Percentiles rank a stretch among this genome's conserved stretches.
Conservation (phyloP, 2,888 invertebrate genomes). For the Linnaemya tessellans region DNA sequence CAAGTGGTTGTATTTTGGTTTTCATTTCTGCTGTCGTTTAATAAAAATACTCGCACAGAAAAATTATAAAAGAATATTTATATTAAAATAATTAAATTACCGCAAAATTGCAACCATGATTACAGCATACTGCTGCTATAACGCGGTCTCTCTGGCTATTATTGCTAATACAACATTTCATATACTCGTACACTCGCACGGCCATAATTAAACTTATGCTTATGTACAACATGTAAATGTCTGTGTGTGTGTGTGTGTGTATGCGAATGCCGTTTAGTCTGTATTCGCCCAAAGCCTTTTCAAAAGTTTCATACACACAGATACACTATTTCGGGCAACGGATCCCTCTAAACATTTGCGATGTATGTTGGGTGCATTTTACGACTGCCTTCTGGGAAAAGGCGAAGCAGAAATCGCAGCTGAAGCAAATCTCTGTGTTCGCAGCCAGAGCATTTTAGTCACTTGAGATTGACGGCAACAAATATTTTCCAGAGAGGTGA, state of each 20-base stretch:
- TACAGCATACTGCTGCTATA: conserved; percentile 62
- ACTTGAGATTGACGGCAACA: too few relatives aligned
- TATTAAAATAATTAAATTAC: conserved; percentile 71
- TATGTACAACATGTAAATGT: neutral
- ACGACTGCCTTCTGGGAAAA: too few relatives aligned
- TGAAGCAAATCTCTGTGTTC: too few relatives aligned
- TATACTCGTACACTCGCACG: neutral
- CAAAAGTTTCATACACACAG: too few relatives aligned
- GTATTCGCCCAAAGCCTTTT: neutral
- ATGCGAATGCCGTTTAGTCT: neutral
- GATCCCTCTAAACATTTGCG: too few relatives aligned
- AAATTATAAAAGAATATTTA: conserved; percentile 59
- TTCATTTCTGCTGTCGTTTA: neutral
- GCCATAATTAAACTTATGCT: neutral
- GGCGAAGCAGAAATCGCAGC: too few relatives aligned
- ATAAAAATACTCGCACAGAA: conserved; percentile 38
- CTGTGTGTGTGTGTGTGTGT: neutral
- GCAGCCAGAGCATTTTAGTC: too few relatives aligned
- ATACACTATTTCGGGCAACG: too few relatives aligned
- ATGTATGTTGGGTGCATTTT: too few relatives aligned
- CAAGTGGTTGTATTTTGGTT: conserved; percentile 1
- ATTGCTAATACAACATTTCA: conserved; percentile 54
- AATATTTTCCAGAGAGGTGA: too few relatives aligned
- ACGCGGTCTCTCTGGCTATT: conserved; percentile 56
- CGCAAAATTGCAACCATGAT: conserved; percentile 67